Conservation (phyloP, 2,797 vertebrate species). For the Parotocinclus haroldoi region DNA sequence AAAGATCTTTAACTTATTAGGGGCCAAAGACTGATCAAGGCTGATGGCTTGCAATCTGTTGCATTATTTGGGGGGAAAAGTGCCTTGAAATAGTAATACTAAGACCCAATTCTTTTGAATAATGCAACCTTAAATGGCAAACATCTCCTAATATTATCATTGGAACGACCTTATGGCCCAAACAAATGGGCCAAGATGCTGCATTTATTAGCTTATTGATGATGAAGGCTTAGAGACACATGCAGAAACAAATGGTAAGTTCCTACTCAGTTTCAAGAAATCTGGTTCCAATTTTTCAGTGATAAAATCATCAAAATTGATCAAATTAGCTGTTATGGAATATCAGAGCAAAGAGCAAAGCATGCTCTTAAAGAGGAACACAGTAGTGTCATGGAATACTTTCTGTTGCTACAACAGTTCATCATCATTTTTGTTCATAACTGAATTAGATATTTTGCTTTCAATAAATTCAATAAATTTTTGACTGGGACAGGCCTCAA, state of each 20-base stretch:
- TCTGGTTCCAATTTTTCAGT: conserved; percentile 10
- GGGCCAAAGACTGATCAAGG: too few species aligned
- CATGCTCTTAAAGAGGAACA: neutral
- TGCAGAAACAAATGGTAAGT: neutral
- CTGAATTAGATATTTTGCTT: too few species aligned
- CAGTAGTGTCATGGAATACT: neutral
- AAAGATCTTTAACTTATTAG: too few species aligned
- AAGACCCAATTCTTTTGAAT: neutral
- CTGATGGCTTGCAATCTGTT: too few species aligned
- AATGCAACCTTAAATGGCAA: conserved; percentile 42
- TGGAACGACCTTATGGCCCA: neutral
- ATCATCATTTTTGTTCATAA: too few species aligned
- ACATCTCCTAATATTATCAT: conserved; percentile 51
- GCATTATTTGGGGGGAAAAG: too few species aligned
- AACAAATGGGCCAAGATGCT: neutral
- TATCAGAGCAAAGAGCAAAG: neutral
- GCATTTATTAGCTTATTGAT: conserved; percentile 12
- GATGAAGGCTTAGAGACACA: conserved; percentile 5
- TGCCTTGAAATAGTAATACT: neutral
- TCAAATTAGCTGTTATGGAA: neutral
- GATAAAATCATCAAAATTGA: conserved; percentile 8
- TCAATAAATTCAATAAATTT: too few species aligned
- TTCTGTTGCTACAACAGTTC: too few species aligned
- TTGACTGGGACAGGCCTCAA: too few species aligned
- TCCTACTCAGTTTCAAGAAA: conserved; percentile 1